Evolutionary conservation across 2,113 vertebrate genomes (phyloP), one percentile per base, ranked within the genome.

Genomic region (Barnardius zonarius): DNA sequence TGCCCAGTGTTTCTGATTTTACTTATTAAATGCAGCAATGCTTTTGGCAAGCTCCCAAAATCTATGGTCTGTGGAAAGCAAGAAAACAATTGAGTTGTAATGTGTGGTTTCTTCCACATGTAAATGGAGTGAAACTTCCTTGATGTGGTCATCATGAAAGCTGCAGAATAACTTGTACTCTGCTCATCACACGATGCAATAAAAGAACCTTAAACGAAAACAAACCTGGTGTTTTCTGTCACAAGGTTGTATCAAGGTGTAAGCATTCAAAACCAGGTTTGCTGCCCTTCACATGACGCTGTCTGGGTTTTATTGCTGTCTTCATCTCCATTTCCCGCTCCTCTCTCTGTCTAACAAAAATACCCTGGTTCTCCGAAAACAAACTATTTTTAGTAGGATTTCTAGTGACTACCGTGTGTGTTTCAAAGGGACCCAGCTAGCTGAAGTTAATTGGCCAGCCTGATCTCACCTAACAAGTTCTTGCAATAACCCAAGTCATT

Each of bases 1-100:
- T 98, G 98, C 98, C 98, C 97, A 97, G 98, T 97, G 97, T 98
- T 98, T 97, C 96, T 98, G 98, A 98, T 98, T 98, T 98, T 98
- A 97, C 98, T 99, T 98, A 99, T 99, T 98, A 98, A 98, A 98
- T 98, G 98, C 98, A 98, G 98, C 97, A 97, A 97, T 95, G 92
- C 96, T 98, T 90, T 89, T 99, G 98, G 98, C 98, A 97, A 97
- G 69, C 52, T 97, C 98, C 98, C 98, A 98, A 96, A 97, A 96
- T 96, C 97, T 96, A 97, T 76, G 74, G 84, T 84, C 83, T 97
- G 82, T 90, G 96, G 96, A 96, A 94, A 97, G 96, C 87, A 96
- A 97, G 93, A 95, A 97, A 93, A 95, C 92, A 95, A 91, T 67
- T 81, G 52, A 95, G 94, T 96, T 89, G 68, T 97, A 96, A 97